Conservation (phyloP, 1,140 invertebrate genomes). For the Neodiprion virginianus region DNA sequence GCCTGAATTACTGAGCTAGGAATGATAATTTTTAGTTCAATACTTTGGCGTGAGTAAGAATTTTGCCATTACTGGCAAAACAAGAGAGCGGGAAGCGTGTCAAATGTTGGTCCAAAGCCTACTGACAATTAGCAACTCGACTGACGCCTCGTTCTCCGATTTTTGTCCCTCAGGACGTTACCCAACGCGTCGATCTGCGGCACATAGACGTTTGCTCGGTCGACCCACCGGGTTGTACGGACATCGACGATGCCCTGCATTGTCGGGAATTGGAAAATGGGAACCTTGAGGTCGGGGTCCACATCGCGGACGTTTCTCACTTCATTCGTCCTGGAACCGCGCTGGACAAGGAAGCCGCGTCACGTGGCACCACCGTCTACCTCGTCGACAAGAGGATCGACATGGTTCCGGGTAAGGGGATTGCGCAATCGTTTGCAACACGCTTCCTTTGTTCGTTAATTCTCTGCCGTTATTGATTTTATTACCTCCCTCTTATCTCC, state of each 20-base stretch:
- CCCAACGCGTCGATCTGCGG: constrained; percentile 82
- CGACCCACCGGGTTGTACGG: constrained; percentile 98
- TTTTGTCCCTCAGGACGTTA: constrained; percentile 71
- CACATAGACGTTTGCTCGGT: constrained; percentile 93
- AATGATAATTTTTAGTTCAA: background rate
- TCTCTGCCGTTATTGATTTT: constrained; percentile 7
- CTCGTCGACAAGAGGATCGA: constrained; percentile 88
- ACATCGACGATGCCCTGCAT: constrained; percentile 99
- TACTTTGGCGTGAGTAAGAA: background rate
- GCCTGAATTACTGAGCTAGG: background rate
- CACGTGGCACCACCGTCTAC: constrained; percentile 89
- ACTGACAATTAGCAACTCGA: constrained; percentile 15
- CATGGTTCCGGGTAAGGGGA: constrained; percentile 78
- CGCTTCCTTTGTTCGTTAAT: background rate
- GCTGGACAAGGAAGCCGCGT: constrained; percentile 86
- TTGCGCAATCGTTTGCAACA: constrained; percentile 15
- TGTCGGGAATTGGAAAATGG: constrained; percentile 78
- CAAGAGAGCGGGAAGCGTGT: constrained; percentile 10
- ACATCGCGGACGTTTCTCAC: constrained; percentile 95
- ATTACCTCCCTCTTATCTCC: constrained; percentile 32
- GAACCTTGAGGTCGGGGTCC: constrained; percentile 90
- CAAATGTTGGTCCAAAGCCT: constrained; percentile 12
- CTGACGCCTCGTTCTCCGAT: constrained; percentile 29
- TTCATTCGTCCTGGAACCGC: constrained; percentile 90
- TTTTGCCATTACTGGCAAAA: constrained; percentile 16